Evolutionary conservation across 2,888 invertebrate species (phyloP).

Genomic region (Drosophila merina): DNA sequence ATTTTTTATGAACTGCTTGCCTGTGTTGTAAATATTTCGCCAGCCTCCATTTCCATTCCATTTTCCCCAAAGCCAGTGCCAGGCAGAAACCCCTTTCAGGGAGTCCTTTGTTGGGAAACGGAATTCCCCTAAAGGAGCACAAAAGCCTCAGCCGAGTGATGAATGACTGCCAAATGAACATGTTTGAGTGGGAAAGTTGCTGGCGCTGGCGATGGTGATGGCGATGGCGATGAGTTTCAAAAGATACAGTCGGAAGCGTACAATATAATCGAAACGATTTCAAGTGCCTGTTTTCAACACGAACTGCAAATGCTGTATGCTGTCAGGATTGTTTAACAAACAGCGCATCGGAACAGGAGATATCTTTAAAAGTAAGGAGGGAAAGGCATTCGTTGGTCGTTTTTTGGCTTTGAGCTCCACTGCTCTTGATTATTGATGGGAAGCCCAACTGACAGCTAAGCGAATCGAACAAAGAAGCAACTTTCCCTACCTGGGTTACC

Average conservation of each 20-base stretch:
- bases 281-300: background rate
- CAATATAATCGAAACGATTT: constrained; percentile 26
- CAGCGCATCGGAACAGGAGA: too few species aligned
- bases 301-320: background rate
- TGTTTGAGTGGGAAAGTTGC: constrained; percentile 30
- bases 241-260: constrained; percentile 25
- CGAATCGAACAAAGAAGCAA: constrained; percentile 16
- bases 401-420: background rate
- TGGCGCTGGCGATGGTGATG: background rate
- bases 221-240: constrained; percentile 21
- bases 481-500: constrained; percentile 20
- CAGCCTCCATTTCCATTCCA: constrained; percentile 9
- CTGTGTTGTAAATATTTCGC: constrained; percentile 23
- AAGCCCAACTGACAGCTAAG: constrained; percentile 29
- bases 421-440: constrained; percentile 41
- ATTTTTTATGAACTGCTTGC: constrained; percentile 69
- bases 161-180: constrained; percentile 72
- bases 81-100: background rate
- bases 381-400: too few species aligned
- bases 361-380: too few species aligned
- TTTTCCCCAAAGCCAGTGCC: too few species aligned
- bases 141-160: constrained; percentile 55
- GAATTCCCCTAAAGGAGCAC: constrained; percentile 13
- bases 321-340: too few species aligned
- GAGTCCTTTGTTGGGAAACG: constrained; percentile 4